phyloP scores from a whole-genome alignment of 2,797 vertebrate genomes.

The Pitangus sulphuratus region DNA sequence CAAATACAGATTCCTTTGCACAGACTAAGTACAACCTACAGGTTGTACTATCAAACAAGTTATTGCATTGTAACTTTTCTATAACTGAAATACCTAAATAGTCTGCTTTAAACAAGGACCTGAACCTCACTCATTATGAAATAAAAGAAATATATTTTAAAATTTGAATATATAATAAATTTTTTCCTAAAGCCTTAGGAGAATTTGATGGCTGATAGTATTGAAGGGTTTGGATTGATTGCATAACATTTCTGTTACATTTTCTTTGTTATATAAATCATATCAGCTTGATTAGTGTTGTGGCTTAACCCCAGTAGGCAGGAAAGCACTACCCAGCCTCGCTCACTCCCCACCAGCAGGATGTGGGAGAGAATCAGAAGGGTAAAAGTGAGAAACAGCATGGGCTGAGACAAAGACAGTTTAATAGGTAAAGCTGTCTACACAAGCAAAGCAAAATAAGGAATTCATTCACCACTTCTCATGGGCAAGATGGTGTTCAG shows the following conservation, averaged over 20 bases:
- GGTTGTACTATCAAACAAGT: background rate
- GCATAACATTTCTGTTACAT: background rate
- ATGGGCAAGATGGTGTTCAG: fast-evolving
- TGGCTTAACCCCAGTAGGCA: background rate
- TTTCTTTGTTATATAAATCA: background rate
- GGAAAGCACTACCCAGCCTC: fast-evolving
- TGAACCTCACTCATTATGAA: background rate
- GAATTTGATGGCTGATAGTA: background rate
- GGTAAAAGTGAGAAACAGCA: background rate
- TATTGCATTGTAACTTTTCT: background rate
- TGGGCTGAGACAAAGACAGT: background rate
- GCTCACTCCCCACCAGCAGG: fast-evolving
- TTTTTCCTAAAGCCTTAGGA: background rate
- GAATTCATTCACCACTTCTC: background rate
- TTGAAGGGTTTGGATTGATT: background rate
- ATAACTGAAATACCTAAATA: background rate
- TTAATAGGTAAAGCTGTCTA: fast-evolving
- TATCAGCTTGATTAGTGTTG: background rate
- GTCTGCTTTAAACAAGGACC: background rate
- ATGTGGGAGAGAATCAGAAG: background rate
- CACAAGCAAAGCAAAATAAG: background rate
- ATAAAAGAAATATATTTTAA: background rate
- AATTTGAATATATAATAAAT: background rate
- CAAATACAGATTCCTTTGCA: background rate
- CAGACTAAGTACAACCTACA: background rate